Conservation (phyloP, 2,113 vertebrate genomes). For the Rafetus swinhoei region DNA sequence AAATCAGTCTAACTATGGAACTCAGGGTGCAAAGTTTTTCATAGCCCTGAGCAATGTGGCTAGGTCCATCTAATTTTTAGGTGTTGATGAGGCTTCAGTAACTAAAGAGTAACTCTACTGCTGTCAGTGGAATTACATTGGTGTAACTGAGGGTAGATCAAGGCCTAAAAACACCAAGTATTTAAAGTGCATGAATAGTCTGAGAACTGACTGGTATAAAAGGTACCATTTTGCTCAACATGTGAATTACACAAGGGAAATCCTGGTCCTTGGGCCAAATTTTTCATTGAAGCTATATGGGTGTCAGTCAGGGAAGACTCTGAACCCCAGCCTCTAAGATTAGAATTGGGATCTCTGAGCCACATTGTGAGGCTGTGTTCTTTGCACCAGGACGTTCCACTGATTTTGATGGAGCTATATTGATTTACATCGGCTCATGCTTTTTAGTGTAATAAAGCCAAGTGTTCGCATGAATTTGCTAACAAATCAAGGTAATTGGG, state of each 20-base stretch:
- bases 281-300: background rate
- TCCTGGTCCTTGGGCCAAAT: background rate
- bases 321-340: background rate
- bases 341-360: background rate
- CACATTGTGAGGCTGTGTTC: background rate
- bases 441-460: constrained; percentile 55
- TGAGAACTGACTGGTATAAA: background rate
- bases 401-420: background rate
- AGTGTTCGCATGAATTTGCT: constrained; percentile 63
- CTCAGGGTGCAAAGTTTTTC: background rate
- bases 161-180: background rate
- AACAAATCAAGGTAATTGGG: constrained; percentile 73
- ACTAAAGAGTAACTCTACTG: background rate
- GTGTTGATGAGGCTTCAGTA: background rate
- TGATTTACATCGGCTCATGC: background rate
- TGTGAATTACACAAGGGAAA: background rate
- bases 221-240: background rate
- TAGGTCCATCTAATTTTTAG: background rate
- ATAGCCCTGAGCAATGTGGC: background rate
- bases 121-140: background rate
- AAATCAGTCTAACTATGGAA: background rate
- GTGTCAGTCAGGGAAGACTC: background rate
- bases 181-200: background rate
- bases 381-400: background rate
- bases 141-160: background rate